Evolutionary conservation across 2,113 vertebrate species (phyloP), one percentile per base, ranked within the genome.

Genomic region (Gila orcuttii): DNA sequence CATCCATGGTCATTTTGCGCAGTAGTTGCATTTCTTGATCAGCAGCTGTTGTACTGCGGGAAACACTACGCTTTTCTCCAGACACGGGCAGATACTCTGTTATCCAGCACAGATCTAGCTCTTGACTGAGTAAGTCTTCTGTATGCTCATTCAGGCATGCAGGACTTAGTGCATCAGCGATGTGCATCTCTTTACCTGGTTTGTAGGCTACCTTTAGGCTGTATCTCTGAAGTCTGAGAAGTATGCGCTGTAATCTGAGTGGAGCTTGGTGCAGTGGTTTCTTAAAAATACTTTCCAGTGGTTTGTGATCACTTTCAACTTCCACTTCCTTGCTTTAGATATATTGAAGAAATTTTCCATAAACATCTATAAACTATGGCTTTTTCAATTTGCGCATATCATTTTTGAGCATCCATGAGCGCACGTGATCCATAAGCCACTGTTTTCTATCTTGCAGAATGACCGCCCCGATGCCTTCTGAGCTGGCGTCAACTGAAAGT

Each of bases 341-440:
- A 17, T 76, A 25, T 17, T 82, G 79, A 62, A 79, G 47, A 21
- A 66, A 80, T n/a, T 80, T 84, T 50, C 85, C 57, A 36, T 28
- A 28, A 28, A 45, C 77, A 87, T 60, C 87, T 33, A 31, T 85
- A 85, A 3, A 88, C 69, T 3, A 66, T 68, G 5, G 42, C 59
- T 33, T 85, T 75, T 13, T 87, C 86, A 1, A 76, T 76, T 25
- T 87, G 66, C 10, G 11, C 50, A 25, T 59, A 87, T 9, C 17
- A 5, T 19, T 7, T 15, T 33, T 84, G 81, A 13, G 47, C 31
- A 33, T 85, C 42, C 6, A 57, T 85, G 2, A 85, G 50, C 4
- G 75, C 81, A 60, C 59, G 36, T 33, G 75, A 84, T 64, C 64
- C 66, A 84, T 80, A 87, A 25, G 62, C 73, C 3, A 68, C 60